These are phyloP conservation scores for Trichogramma dendrolimi DNA, from an alignment of 2,888 invertebrate genomes.

Conservation along the genomic window DNA sequence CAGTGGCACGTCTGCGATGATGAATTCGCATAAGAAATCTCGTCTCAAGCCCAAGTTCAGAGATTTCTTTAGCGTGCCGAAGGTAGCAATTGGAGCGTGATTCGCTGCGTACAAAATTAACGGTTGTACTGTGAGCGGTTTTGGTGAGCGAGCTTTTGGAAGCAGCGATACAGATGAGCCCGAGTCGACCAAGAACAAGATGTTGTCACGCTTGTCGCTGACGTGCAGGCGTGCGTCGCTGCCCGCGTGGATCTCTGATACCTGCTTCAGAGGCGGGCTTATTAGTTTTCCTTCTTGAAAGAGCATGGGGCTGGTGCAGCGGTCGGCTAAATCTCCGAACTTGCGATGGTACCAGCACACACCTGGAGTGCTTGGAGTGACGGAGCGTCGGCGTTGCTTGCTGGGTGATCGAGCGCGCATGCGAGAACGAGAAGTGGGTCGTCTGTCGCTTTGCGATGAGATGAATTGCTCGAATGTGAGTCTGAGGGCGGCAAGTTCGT, in stretches of 20 bases:
- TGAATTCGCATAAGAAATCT: neutral
- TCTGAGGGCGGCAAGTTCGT: too few relatives aligned
- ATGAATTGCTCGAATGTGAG: too few relatives aligned
- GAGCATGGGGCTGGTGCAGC: neutral
- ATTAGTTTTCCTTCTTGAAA: neutral
- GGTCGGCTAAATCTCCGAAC: neutral
- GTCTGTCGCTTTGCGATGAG: too few relatives aligned
- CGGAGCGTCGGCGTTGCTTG: too few relatives aligned
- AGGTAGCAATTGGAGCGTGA: neutral
- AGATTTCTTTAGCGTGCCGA: neutral
- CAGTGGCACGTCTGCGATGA: neutral
- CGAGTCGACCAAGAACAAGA: neutral
- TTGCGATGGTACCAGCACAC: neutral
- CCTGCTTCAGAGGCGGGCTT: neutral
- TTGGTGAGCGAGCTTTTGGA: neutral
- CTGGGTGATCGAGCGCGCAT: too few relatives aligned
- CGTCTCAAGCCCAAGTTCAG: neutral
- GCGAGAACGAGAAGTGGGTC: too few relatives aligned
- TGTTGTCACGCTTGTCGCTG: neutral
- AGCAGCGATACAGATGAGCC: neutral
- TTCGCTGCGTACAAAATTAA: neutral
- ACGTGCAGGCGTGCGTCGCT: neutral
- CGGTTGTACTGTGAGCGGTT: neutral
- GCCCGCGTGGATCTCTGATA: neutral
- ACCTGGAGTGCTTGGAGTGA: too few relatives aligned